These are phyloP conservation scores for Corvus hawaiiensis DNA, from an alignment of 2,113 vertebrate species.

Conservation along the genomic window DNA sequence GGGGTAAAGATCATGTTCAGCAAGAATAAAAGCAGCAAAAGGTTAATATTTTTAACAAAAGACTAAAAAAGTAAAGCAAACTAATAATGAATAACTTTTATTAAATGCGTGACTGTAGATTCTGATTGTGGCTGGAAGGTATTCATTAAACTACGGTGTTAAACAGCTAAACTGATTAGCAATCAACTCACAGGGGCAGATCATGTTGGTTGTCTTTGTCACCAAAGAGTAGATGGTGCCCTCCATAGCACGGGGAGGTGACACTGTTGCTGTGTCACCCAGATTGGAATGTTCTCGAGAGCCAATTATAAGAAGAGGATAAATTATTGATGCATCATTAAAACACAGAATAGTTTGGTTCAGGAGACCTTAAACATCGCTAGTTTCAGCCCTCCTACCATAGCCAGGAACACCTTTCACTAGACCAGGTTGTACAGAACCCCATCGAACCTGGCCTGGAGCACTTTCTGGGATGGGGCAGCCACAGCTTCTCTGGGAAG, in stretches of 20 bases:
- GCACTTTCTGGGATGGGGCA: background rate
- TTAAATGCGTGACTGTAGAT: background rate
- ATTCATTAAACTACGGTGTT: background rate
- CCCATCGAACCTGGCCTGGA: background rate
- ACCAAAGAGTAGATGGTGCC: background rate
- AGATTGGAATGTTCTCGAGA: background rate
- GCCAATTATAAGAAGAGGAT: background rate
- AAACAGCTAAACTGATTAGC: background rate
- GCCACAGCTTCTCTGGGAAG: background rate
- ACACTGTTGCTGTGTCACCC: background rate
- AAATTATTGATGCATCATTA: background rate
- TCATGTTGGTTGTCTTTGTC: background rate
- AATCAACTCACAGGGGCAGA: background rate
- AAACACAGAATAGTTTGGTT: background rate
- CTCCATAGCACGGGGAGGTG: background rate
- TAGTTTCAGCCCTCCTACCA: background rate
- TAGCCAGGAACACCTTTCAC: background rate
- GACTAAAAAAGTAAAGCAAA: background rate
- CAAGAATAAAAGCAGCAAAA: background rate
- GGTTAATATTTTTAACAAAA: background rate
- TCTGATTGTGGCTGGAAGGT: background rate
- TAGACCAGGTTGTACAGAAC: background rate
- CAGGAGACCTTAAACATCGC: background rate
- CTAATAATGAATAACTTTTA: background rate
- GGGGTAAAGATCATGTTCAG: background rate